Evolutionary conservation across 2,888 invertebrate genomes (phyloP).

Genomic region (Macaria liturata): DNA sequence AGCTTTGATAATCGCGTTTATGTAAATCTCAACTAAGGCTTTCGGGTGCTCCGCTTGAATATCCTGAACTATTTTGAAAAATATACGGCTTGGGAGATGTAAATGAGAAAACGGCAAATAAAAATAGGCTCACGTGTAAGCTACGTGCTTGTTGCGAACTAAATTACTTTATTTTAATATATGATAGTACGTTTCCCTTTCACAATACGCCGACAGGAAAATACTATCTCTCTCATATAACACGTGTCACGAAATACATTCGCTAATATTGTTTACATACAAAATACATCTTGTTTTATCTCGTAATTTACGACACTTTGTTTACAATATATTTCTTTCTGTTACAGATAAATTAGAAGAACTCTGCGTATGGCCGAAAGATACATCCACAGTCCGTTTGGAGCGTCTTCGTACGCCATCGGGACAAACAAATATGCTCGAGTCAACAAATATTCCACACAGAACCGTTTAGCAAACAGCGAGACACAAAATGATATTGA

Average conservation of each 20-base stretch:
- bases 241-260: constrained; percentile 1
- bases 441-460: constrained; percentile 19
- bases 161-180: constrained; percentile 37
- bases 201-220: constrained; percentile 6
- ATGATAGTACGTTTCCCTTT: constrained; percentile 27
- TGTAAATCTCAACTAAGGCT: too few relatives aligned
- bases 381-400: constrained; percentile 67
- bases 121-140: constrained; percentile 11
- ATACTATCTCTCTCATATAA: constrained; percentile 10
- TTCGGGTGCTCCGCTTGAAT: too few relatives aligned
- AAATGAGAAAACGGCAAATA: neutral
- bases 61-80: constrained; percentile 3
- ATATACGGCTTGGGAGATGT: neutral
- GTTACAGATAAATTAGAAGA: constrained; percentile 73
- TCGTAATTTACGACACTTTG: constrained; percentile 2
- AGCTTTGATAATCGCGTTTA: too few relatives aligned
- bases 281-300: neutral
- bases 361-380: constrained; percentile 78
- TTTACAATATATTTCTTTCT: constrained; percentile 42
- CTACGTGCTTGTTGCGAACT: constrained; percentile 18
- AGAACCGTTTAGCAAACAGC: constrained; percentile 26
- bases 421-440: constrained; percentile 55
- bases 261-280: neutral
- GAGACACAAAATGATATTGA: constrained; percentile 46
- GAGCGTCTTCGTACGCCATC: constrained; percentile 75